A percentile compares a stretch with the other conserved stretches of the same genome.
Conservation (phyloP, 2,797 vertebrate species). For the Lateolabrax maculatus region DNA sequence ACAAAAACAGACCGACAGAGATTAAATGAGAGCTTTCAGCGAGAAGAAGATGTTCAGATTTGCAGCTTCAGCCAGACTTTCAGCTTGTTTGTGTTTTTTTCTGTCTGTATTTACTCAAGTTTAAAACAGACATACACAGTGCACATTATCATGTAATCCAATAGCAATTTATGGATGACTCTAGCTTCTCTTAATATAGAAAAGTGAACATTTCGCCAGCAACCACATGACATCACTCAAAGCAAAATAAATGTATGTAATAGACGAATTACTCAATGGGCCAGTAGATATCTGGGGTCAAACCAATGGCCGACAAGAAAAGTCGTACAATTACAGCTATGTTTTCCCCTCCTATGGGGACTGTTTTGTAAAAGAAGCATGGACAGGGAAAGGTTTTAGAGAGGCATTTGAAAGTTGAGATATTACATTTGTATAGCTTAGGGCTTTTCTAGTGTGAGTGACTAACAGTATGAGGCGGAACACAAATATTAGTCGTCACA, state of each 20-base stretch:
- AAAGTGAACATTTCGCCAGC: slow-evolving; percentile 25
- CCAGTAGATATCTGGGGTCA: neutral
- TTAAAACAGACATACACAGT: slow-evolving; percentile 46
- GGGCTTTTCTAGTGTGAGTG: slow-evolving; percentile 10
- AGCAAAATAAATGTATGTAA: neutral
- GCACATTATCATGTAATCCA: slow-evolving; percentile 51
- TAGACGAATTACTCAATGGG: slow-evolving; percentile 6
- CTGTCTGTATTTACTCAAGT: slow-evolving; percentile 59
- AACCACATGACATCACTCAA: slow-evolving; percentile 33
- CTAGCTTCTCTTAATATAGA: slow-evolving; percentile 13
- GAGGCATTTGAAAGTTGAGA: neutral
- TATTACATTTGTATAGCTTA: slow-evolving; percentile 11
- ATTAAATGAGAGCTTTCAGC: slow-evolving; percentile 55
- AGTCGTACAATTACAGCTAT: neutral
- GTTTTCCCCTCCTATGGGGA: slow-evolving; percentile 3
- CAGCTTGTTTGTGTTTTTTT: slow-evolving; percentile 34
- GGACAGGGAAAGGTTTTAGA: neutral
- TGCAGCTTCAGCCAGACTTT: slow-evolving; percentile 26
- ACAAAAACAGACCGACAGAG: slow-evolving; percentile 45
- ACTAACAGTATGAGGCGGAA: slow-evolving; percentile 5
- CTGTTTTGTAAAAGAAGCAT: neutral
- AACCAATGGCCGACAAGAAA: neutral
- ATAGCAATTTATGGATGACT: slow-evolving; percentile 35
- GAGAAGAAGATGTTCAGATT: slow-evolving; percentile 48
- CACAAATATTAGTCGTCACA: slow-evolving; percentile 38